Conservation (phyloP, 2,113 vertebrate genomes). For the Circaetus cinerascens region DNA sequence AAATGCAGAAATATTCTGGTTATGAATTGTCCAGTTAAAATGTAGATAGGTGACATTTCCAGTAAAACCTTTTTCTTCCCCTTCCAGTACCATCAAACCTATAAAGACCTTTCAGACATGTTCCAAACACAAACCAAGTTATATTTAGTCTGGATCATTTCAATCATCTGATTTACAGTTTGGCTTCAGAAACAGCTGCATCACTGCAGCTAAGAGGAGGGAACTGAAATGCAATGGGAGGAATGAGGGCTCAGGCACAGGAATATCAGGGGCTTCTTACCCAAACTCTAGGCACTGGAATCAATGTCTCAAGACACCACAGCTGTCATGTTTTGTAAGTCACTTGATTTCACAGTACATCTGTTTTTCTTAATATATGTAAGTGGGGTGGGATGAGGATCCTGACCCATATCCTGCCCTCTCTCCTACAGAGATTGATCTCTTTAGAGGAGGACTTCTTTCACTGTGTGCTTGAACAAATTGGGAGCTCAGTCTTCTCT, state of each 20-base stretch:
- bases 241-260: background rate
- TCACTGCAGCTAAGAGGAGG: background rate
- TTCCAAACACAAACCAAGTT: background rate
- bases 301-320: background rate
- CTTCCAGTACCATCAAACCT: background rate
- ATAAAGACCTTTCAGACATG: background rate
- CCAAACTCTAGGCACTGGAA: background rate
- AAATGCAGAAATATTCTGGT: background rate
- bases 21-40: background rate
- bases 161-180: background rate
- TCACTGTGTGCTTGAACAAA: background rate
- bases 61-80: background rate
- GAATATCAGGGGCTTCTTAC: background rate
- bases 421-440: background rate
- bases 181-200: background rate
- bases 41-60: background rate
- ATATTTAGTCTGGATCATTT: background rate
- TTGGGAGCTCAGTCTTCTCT: background rate
- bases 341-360: background rate
- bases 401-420: background rate
- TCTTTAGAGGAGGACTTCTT: background rate
- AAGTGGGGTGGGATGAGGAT: background rate
- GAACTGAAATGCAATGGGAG: background rate
- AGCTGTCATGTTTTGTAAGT: background rate
- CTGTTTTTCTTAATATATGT: background rate